These are phyloP conservation scores for Chaenogobius annularis DNA, from an alignment of 2,113 vertebrate genomes.

Conservation along the genomic window DNA sequence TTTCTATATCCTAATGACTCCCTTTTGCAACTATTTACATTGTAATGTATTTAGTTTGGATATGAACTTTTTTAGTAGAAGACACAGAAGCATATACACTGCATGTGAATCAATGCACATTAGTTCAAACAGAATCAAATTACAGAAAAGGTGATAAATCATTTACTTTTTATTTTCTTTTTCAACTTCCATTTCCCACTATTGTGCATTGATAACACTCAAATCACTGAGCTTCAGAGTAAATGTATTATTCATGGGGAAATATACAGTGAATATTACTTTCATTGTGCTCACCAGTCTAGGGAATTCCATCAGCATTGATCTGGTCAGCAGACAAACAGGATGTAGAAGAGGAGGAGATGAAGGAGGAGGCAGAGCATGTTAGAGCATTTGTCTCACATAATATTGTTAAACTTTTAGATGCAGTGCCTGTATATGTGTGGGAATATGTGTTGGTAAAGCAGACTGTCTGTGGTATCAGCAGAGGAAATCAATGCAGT, in stretches of 20 bases:
- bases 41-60: too few species aligned
- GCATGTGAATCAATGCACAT: neutral
- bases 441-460: slow-evolving; percentile 9
- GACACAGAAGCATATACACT: neutral
- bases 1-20: neutral
- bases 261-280: slow-evolving; percentile 27
- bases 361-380: slow-evolving; percentile 31
- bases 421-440: slow-evolving; percentile 33
- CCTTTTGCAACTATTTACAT: slow-evolving; percentile 16
- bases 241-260: slow-evolving; percentile 58
- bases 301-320: slow-evolving; percentile 66
- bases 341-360: slow-evolving; percentile 39
- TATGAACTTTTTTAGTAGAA: neutral
- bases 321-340: slow-evolving; percentile 48
- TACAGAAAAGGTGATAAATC: neutral
- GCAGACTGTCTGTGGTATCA: slow-evolving; percentile 41
- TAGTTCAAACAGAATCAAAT: slow-evolving; percentile 2
- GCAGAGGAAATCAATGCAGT: slow-evolving; percentile 53
- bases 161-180: neutral
- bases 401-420: slow-evolving; percentile 48
- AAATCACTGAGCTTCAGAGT: slow-evolving; percentile 35
- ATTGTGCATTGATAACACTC: slow-evolving; percentile 10
- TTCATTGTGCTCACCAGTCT: slow-evolving; percentile 29
- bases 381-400: slow-evolving; percentile 41
- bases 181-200: neutral